phyloP scores from a whole-genome alignment of 53 echinoderm and acorn worm genomes.

The Zoroaster sp. region DNA sequence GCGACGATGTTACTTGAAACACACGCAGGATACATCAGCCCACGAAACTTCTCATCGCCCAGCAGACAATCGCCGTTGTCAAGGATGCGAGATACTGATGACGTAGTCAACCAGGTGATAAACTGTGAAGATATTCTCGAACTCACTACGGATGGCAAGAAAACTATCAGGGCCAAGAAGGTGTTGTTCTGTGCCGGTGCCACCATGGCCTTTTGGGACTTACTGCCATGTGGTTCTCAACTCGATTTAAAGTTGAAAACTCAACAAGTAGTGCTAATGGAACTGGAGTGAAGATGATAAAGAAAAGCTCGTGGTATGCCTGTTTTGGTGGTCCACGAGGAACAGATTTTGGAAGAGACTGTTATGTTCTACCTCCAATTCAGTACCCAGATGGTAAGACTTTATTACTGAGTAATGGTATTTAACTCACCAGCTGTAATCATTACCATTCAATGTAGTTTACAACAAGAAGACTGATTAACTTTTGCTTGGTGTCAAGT shows the following conservation, averaged over 20 bases:
- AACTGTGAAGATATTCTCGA: neutral
- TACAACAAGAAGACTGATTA: neutral
- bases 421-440: neutral
- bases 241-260: slow-evolving; percentile 44
- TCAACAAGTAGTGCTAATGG: slow-evolving; percentile 48
- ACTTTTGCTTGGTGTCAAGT: neutral
- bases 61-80: slow-evolving; percentile 46
- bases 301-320: slow-evolving; percentile 66
- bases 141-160: slow-evolving; percentile 14
- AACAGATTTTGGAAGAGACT: slow-evolving; percentile 19
- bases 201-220: slow-evolving; percentile 58
- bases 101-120: slow-evolving; percentile 29
- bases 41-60: slow-evolving; percentile 66
- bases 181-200: slow-evolving; percentile 76
- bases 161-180: slow-evolving; percentile 42
- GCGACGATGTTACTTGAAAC: neutral
- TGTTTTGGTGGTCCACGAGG: neutral
- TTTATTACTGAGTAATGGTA: neutral
- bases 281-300: slow-evolving; percentile 62
- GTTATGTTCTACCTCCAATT: slow-evolving; percentile 84
- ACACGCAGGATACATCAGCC: slow-evolving; percentile 66
- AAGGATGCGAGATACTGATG: slow-evolving; percentile 68
- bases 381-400: slow-evolving; percentile 84
- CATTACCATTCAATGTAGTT: neutral
- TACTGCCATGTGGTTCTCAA: slow-evolving; percentile 49